Evolutionary conservation across 2,113 vertebrate species (phyloP).

Genomic region (Cebidichthys violaceus): DNA sequence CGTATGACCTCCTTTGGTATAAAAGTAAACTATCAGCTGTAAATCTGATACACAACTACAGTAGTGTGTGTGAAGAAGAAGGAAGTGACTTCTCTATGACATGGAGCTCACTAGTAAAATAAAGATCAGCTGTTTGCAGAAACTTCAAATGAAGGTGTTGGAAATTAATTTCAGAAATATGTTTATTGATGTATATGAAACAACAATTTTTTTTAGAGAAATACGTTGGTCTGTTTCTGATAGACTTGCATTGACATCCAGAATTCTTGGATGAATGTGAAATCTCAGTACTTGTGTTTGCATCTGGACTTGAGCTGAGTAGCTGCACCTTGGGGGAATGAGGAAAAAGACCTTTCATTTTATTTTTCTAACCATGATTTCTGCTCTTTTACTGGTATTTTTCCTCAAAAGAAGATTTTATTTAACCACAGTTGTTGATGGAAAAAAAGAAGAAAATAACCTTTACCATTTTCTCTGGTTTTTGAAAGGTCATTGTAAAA

Average conservation of each 20-base stretch:
- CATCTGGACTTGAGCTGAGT: constrained; percentile 49
- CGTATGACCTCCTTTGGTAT: constrained; percentile 78
- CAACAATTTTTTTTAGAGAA: not conserved
- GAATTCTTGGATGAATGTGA: constrained; percentile 49
- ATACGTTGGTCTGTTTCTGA: constrained; percentile 25
- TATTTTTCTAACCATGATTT: not conserved
- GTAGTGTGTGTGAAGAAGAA: constrained; percentile 51
- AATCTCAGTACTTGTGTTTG: constrained; percentile 39
- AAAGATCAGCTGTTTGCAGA: constrained; percentile 28
- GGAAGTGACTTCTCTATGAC: constrained; percentile 31
- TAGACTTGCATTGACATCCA: constrained; percentile 10
- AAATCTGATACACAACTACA: constrained; percentile 77
- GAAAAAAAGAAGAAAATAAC: not conserved
- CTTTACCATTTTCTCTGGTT: not conserved
- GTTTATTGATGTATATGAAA: not conserved
- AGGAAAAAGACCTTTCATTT: not conserved
- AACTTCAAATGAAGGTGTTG: constrained; percentile 16
- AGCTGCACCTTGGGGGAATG: not conserved
- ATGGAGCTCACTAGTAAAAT: constrained; percentile 14
- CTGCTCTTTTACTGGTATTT: not conserved
- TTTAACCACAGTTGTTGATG: not conserved
- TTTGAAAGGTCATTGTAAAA: constrained; percentile 2
- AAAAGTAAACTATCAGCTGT: constrained; percentile 81
- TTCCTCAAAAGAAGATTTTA: not conserved
- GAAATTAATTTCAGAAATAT: not conserved